phyloP scores from a whole-genome alignment of 1,140 invertebrate species.

The Drosophila setifemur region DNA sequence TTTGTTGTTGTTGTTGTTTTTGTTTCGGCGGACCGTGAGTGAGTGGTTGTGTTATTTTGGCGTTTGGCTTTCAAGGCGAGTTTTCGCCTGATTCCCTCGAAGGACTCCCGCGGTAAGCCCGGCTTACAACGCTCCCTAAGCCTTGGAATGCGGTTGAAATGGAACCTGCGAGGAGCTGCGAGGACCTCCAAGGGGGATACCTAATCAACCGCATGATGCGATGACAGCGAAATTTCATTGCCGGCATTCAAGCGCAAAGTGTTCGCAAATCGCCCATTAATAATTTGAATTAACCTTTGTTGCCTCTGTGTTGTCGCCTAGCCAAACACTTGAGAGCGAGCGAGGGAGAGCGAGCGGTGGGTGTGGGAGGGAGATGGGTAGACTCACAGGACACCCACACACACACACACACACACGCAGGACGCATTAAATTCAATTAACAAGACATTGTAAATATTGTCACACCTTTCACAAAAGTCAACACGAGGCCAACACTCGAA shows the following conservation, averaged over 20 bases:
- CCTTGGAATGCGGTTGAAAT: no score
- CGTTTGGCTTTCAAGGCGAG: no score
- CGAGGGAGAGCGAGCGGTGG: not conserved
- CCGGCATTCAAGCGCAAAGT: constrained; percentile 23
- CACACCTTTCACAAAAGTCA: constrained; percentile 68
- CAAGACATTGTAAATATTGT: constrained; percentile 66
- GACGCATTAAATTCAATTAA: constrained; percentile 71
- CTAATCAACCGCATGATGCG: constrained; percentile 44
- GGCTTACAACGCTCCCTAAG: constrained; percentile 1
- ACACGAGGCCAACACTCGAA: constrained; percentile 54
- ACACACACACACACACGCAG: not conserved
- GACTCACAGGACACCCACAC: not conserved
- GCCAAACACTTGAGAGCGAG: constrained; percentile 13
- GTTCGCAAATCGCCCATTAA: constrained; percentile 54
- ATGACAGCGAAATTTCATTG: constrained; percentile 29
- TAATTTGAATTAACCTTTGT: constrained; percentile 56
- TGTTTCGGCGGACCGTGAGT: no score
- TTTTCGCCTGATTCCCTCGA: no score
- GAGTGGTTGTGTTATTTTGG: no score
- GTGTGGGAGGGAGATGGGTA: not conserved
- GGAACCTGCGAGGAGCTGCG: not conserved
- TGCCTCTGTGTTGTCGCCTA: constrained; percentile 20
- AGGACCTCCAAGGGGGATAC: not conserved
- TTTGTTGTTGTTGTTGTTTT: no score
- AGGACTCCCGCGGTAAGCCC: no score